Evolutionary conservation across 2,888 invertebrate species (phyloP).

Genomic region (Amphimallon solstitiale): DNA sequence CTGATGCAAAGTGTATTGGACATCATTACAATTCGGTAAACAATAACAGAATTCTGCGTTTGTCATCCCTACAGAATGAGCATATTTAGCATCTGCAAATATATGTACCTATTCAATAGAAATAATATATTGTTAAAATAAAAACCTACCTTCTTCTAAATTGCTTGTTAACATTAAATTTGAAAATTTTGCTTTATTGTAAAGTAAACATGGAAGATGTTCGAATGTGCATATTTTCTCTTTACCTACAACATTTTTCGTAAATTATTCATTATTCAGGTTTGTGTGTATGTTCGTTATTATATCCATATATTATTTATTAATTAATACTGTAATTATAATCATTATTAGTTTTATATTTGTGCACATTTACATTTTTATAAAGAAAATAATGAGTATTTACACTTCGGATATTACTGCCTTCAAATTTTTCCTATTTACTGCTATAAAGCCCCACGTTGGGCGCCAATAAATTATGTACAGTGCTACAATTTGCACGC

Average conservation of each 20-base stretch:
- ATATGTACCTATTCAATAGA: background rate
- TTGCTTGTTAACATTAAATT: constrained; percentile 23
- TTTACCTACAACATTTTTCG: constrained; percentile 2
- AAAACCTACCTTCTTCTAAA: constrained; percentile 10
- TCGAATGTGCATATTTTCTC: constrained; percentile 14
- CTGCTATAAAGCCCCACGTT: too few species aligned
- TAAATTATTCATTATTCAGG: too few species aligned
- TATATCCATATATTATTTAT: too few species aligned
- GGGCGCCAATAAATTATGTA: too few species aligned
- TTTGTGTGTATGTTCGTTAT: too few species aligned
- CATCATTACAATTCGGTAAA: constrained; percentile 30
- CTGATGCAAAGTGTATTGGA: constrained; percentile 9
- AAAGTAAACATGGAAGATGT: constrained; percentile 18
- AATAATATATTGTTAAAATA: background rate
- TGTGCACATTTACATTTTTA: too few species aligned
- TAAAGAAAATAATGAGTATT: too few species aligned
- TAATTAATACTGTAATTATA: too few species aligned
- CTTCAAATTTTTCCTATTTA: too few species aligned
- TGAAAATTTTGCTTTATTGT: constrained; percentile 17
- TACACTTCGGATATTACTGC: too few species aligned
- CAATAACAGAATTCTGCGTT: constrained; percentile 26
- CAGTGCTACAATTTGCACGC: too few species aligned
- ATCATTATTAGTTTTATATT: too few species aligned
- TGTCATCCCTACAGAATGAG: background rate
- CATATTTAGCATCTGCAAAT: constrained; percentile 11